Evolutionary conservation across 1,140 invertebrate genomes (phyloP), one percentile per base, ranked within the genome.

Genomic region (Leptinotarsa lineolata): DNA sequence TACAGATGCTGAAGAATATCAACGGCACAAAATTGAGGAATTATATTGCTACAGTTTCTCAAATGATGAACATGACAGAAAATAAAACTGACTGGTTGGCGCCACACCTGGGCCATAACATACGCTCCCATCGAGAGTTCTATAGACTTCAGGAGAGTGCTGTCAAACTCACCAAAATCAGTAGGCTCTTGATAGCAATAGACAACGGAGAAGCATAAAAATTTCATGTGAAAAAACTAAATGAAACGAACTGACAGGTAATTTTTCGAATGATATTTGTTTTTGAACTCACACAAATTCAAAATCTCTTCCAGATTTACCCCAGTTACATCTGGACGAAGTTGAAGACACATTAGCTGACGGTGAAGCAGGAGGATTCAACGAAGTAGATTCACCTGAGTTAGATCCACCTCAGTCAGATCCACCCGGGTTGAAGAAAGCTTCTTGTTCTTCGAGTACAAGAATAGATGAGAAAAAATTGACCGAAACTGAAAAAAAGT

Each of bases 111-210:
- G 68, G 68, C 16, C 68, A 69, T 59, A 45, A 69, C 54, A 69
- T 69, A 0, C 68, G 45, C 5, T n/a, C 58, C 5, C 68, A 69
- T 59, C 44, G 68, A 13, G 68, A 72, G 16, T 72, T 72, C 63
- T 66, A 72, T 65, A 67, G 70, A 21, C 63, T 72, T n/a, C 71
- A 72, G 6, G 71, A 72, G 13, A 72, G 46, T 54, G 30, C 71
- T 16, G 64, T 72, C 3, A 61, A 72, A 58, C 46, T 72, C 13
- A 67, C 63, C 24, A 72, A 72, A 72, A 61, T 72, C 15, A 72
- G 71, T 21, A 20, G 71, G 12, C 39, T 70, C 16, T 54, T 70
- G 15, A 20, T 70, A 15, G 58, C 54, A 30, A 22, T 70, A 11
- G 69, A 72, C 20, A 15, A 72, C 45, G 71, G 48, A 54, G 48